phyloP scores from a whole-genome alignment of 2,113 vertebrate species.

The Haplochromis burtoni region DNA sequence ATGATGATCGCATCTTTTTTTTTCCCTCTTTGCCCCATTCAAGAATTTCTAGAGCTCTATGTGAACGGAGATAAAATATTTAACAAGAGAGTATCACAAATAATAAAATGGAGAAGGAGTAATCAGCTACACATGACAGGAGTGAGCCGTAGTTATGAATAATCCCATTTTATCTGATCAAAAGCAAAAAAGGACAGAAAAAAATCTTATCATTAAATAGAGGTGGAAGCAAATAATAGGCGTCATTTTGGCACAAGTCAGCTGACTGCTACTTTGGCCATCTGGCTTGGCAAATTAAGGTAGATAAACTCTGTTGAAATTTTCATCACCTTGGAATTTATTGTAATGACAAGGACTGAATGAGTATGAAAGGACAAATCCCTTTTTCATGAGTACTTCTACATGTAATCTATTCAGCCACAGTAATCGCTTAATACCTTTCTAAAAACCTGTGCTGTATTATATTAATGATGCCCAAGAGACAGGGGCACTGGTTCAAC shows the following conservation, averaged over 20 bases:
- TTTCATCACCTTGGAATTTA: neutral
- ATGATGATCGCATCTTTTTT: neutral
- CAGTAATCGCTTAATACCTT: conserved; percentile 55
- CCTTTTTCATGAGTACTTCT: conserved; percentile 7
- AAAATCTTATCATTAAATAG: neutral
- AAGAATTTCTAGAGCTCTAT: neutral
- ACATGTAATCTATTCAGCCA: conserved; percentile 22
- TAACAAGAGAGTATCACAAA: neutral
- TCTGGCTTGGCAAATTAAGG: neutral
- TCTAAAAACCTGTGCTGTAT: conserved; percentile 31
- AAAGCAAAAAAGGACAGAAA: neutral
- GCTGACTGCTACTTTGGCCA: neutral
- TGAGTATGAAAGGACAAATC: conserved; percentile 6
- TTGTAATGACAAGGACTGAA: neutral
- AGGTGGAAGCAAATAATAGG: neutral
- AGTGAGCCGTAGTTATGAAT: neutral
- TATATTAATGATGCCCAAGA: conserved; percentile 39
- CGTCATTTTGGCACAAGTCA: neutral
- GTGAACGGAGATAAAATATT: neutral
- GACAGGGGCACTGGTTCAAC: conserved; percentile 37
- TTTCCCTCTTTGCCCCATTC: neutral
- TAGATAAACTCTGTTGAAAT: neutral
- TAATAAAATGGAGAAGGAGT: neutral
- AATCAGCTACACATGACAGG: neutral
- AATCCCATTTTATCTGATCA: neutral